A percentile compares a stretch with the other conserved stretches of the same genome.
These are phyloP conservation scores for Merodon equestris DNA, from an alignment of 2,888 invertebrate species.

Conservation along the genomic window DNA sequence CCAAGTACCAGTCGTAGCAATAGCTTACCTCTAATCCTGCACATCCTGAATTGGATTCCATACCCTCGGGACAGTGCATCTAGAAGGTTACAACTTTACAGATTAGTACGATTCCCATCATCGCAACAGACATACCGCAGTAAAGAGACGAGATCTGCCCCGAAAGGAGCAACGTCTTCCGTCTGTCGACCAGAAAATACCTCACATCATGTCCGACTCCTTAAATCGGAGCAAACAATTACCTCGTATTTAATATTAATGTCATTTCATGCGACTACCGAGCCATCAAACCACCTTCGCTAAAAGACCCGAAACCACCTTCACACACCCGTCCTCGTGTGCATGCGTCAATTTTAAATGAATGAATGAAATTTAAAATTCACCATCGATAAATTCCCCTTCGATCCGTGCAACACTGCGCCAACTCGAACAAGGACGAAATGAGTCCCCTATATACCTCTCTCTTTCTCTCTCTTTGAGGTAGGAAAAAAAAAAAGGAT, in stretches of 20 bases:
- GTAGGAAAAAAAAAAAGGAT: constrained; percentile 42
- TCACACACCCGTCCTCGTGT: constrained; percentile 16
- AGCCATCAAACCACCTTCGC: constrained; percentile 45
- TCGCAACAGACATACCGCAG: too few relatives aligned
- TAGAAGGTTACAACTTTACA: too few relatives aligned
- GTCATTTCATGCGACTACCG: constrained; percentile 49
- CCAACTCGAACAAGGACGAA: constrained; percentile 42
- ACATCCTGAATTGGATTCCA: too few relatives aligned
- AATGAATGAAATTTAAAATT: constrained; percentile 69
- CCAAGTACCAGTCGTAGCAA: too few relatives aligned
- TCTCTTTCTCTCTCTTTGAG: constrained; percentile 39
- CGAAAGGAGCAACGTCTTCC: too few relatives aligned
- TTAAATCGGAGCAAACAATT: constrained; percentile 29
- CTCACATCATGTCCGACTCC: neutral
- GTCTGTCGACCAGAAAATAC: neutral
- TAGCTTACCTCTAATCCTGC: too few relatives aligned
- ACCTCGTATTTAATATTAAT: constrained; percentile 46
- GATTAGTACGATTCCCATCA: too few relatives aligned
- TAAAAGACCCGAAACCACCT: constrained; percentile 20
- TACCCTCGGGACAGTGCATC: too few relatives aligned
- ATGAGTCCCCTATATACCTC: neutral
- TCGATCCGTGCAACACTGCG: constrained; percentile 47
- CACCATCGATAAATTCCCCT: constrained; percentile 64
- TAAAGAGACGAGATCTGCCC: too few relatives aligned
- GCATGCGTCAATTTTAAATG: constrained; percentile 65